Conservation (phyloP, 2,113 vertebrate species). For the Odobenus rosmarus region DNA sequence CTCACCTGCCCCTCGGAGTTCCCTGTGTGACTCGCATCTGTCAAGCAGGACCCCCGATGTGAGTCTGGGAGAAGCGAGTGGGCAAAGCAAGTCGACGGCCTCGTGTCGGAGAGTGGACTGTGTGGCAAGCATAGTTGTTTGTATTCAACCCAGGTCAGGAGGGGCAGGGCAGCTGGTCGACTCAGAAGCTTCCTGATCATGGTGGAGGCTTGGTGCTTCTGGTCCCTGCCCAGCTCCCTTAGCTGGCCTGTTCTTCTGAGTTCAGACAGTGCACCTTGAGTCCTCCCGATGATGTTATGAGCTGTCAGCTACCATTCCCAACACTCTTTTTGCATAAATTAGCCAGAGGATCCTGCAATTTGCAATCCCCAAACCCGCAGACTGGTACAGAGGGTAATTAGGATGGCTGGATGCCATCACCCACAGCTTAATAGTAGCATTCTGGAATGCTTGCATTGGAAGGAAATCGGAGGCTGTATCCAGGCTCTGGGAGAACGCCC, state of each 20-base stretch:
- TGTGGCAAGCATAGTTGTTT: neutral
- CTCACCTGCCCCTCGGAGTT: accelerated
- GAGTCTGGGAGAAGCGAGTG: neutral
- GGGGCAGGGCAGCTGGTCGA: neutral
- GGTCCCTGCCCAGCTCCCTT: neutral
- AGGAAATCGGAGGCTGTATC: neutral
- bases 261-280: neutral
- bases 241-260: neutral
- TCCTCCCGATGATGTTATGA: neutral
- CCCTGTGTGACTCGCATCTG: neutral
- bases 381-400: neutral
- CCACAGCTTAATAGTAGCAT: neutral
- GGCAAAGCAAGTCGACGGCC: neutral
- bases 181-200: neutral
- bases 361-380: neutral
- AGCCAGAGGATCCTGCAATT: neutral
- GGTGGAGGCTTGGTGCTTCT: neutral
- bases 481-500: neutral
- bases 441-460: neutral
- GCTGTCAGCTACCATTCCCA: neutral
- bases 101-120: neutral
- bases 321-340: neutral
- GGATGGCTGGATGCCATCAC: neutral
- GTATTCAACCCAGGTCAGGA: neutral
- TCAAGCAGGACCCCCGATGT: neutral